Base-by-base conservation (phyloP, 2,888 invertebrate species). In the Torymus texanus region DNA sequence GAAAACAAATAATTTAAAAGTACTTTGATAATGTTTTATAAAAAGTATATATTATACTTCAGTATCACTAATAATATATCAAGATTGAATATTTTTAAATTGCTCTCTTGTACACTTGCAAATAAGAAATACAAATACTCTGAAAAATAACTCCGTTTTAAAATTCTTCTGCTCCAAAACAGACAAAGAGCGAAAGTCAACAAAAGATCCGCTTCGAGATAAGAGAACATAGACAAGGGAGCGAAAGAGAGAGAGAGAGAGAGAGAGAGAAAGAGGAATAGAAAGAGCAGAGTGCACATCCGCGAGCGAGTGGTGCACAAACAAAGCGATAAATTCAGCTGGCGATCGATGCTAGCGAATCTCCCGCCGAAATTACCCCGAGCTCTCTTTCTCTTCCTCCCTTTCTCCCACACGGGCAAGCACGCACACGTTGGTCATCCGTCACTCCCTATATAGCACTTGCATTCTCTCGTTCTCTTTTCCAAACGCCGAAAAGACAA, bases 291-390 rank as follows among this genome's bases (percentile, higher is more conserved):
- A 53, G 51, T 3, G 29, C 16, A 16, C 14, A 75, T 11, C 14
- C 13, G 67, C 53, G 41, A 41, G 41, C 41, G 41, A 41, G 41
- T 41, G 14, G 61, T 18, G 51, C 16, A 56, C 71, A 81, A 79
- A 81, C 79, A 81, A 66, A 75, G 50, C 79, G 68, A 79, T 81
- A 79, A 81, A 81, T 81, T 65, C 75, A 14, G 51, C 41, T 72
- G 59, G 68, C 67, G 56, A 80, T 71, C 80, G 73, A 75, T 61
- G 21, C 65, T 63, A 24, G 56, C 77, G 68, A 70, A 63, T 59
- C 41, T 62, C 59, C 41, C 8, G 41, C 41, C 21, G 75, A 78
- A 78, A 73, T 82, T 70, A 29, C 59, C 24, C 16, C 41, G 41
- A 41, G 41, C 41, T 41, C 41, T 41, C 41, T 41, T 8, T 29